Evolutionary conservation across 2,888 invertebrate genomes (phyloP).

Genomic region (Leptura quadrifasciata): DNA sequence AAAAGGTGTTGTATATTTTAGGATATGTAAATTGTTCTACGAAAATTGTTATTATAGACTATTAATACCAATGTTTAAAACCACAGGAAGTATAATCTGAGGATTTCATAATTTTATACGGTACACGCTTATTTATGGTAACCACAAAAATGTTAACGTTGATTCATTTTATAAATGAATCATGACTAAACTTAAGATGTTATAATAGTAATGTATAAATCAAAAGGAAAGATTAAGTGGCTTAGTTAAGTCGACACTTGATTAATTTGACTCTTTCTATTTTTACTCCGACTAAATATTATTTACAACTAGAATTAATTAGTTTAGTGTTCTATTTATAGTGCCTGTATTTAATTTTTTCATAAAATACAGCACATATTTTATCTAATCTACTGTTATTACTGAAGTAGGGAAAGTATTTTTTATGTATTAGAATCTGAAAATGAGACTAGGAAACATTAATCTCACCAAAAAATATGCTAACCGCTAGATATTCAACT

Average conservation of each 20-base stretch:
- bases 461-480: no score
- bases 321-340: slow-evolving; percentile 29
- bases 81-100: slow-evolving; percentile 26
- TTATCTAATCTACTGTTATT: neutral
- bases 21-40: neutral
- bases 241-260: slow-evolving; percentile 49
- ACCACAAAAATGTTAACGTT: slow-evolving; percentile 35
- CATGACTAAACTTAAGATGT: slow-evolving; percentile 30
- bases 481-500: no score
- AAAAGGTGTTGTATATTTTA: no score
- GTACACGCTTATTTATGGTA: slow-evolving; percentile 36
- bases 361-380: neutral
- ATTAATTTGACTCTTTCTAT: slow-evolving; percentile 38
- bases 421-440: no score
- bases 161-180: slow-evolving; percentile 35
- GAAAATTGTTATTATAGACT: neutral
- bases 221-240: slow-evolving; percentile 34
- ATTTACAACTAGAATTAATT: slow-evolving; percentile 42
- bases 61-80: slow-evolving; percentile 12
- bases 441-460: no score
- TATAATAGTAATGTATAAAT: slow-evolving; percentile 34
- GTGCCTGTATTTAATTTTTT: neutral
- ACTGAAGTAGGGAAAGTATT: neutral
- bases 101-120: slow-evolving; percentile 32
- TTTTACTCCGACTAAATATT: slow-evolving; percentile 32